Evolutionary conservation across 2,113 vertebrate genomes (phyloP).

Genomic region (Percopsis transmontana): DNA sequence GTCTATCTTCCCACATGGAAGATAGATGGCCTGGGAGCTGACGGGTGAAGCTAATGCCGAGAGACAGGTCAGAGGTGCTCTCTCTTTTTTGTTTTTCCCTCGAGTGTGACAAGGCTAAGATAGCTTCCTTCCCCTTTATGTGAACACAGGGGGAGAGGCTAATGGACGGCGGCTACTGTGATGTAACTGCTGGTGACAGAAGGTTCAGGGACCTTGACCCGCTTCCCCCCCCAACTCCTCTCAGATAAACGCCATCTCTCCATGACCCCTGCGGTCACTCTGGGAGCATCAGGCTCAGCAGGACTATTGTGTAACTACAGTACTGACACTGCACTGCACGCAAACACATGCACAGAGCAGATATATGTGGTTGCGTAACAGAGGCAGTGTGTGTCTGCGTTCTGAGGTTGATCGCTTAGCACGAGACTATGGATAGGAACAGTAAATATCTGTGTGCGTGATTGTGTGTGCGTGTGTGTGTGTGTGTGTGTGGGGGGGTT

Average conservation of each 20-base stretch:
- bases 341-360: constrained; percentile 11
- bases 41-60: not conserved
- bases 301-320: constrained; percentile 43
- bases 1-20: not conserved
- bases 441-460: no score
- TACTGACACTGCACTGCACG: constrained; percentile 13
- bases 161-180: constrained; percentile 8
- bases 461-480: no score
- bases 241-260: constrained; percentile 33
- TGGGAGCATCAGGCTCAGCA: not conserved
- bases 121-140: no score
- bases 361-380: constrained; percentile 38
- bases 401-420: no score
- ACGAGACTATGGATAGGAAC: no score
- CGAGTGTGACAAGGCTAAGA: no score
- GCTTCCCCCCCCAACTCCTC: not conserved
- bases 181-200: constrained; percentile 31
- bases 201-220: constrained; percentile 29
- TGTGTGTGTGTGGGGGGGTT: no score
- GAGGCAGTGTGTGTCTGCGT: no score
- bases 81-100: no score
- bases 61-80: not conserved
- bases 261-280: not conserved
- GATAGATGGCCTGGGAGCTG: not conserved
- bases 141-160: no score